phyloP scores from a whole-genome alignment of 1,140 invertebrate species.

The Drosophila kikkawai region DNA sequence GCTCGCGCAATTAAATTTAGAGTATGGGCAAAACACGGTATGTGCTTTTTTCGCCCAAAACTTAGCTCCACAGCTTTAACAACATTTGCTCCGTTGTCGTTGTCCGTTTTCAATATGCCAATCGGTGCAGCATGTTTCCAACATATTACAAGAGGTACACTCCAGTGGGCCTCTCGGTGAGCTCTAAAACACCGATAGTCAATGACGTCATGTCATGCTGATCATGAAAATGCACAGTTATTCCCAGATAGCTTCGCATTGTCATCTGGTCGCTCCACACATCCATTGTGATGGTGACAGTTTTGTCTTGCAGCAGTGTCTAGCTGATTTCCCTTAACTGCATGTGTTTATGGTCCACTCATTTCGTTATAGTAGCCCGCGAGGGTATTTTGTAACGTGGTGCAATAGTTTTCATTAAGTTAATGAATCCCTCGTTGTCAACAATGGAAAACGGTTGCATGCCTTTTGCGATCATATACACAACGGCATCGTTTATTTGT shows the following conservation, averaged over 20 bases:
- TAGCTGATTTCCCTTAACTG: background rate
- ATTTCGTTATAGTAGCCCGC: background rate
- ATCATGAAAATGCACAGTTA: slow-evolving; percentile 15
- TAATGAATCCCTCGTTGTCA: slow-evolving; percentile 6
- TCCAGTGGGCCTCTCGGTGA: background rate
- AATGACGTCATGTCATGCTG: slow-evolving; percentile 2
- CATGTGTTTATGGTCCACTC: background rate
- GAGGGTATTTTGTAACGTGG: slow-evolving; percentile 4
- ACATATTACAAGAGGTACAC: slow-evolving; percentile 4
- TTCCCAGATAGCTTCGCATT: slow-evolving; percentile 14
- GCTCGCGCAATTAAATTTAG: too few species aligned
- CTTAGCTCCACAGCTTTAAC: background rate
- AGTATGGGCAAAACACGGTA: too few species aligned
- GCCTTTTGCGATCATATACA: slow-evolving; percentile 10
- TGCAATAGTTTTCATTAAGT: slow-evolving; percentile 9
- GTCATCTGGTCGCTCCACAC: slow-evolving; percentile 22
- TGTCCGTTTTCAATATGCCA: slow-evolving; percentile 5
- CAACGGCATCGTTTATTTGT: background rate
- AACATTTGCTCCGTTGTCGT: slow-evolving; percentile 8
- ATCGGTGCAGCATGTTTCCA: background rate
- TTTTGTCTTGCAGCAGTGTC: background rate
- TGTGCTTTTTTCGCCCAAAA: background rate
- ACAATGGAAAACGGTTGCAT: slow-evolving; percentile 17
- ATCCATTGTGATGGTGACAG: slow-evolving; percentile 15
- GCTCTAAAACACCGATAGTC: slow-evolving; percentile 6